Conservation (phyloP, 1,140 invertebrate genomes). For the Papilio polytes region DNA sequence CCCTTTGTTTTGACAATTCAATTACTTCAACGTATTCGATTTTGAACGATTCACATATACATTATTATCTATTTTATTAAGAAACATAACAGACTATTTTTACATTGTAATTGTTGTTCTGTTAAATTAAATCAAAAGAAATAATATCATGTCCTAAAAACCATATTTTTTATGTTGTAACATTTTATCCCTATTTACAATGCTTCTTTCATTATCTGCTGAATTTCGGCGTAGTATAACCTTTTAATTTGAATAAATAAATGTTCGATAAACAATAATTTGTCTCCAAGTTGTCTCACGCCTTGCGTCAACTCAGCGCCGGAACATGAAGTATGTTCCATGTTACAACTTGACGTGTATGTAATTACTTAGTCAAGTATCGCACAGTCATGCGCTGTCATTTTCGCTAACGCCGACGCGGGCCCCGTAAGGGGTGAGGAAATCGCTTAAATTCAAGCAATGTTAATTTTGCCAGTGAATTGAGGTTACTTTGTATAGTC, state of each 20-base stretch:
- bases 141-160: neutral
- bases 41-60: neutral
- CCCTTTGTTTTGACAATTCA: conserved; percentile 19
- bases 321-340: conserved; percentile 54
- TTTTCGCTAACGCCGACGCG: conserved; percentile 58
- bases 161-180: neutral
- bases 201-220: neutral
- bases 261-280: conserved; percentile 33
- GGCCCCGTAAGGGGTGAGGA: conserved; percentile 20
- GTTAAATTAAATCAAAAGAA: neutral
- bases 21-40: neutral
- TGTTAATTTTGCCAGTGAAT: conserved; percentile 23
- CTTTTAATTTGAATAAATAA: conserved; percentile 14
- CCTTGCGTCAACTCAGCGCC: conserved; percentile 46
- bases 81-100: neutral
- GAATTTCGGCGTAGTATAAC: no score
- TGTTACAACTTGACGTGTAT: conserved; percentile 65
- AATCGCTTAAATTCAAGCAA: conserved; percentile 30
- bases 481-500: neutral
- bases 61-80: neutral
- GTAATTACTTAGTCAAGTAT: conserved; percentile 75
- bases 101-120: neutral
- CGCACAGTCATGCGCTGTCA: conserved; percentile 76
- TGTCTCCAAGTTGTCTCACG: conserved; percentile 33
- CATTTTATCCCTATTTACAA: neutral